These are phyloP conservation scores for Bemisia tabaci DNA, from an alignment of 1,140 invertebrate genomes.

Conservation along the genomic window DNA sequence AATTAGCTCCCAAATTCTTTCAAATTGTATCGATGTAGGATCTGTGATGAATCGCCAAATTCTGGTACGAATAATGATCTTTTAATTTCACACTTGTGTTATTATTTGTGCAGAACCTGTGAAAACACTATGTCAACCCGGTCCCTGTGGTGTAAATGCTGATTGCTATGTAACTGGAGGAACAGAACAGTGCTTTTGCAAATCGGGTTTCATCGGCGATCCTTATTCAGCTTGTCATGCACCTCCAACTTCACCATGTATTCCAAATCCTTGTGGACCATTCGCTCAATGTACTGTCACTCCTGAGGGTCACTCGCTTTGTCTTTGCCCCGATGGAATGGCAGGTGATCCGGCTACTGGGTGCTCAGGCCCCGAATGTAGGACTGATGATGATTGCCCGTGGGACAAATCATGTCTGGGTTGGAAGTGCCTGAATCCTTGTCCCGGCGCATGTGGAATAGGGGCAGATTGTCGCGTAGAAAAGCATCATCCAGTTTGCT, in stretches of 20 bases:
- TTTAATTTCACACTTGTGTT: too few species aligned
- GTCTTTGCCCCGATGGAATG: constrained; percentile 45
- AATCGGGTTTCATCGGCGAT: constrained; percentile 55
- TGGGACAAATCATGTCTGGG: constrained; percentile 43
- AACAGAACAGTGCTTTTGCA: constrained; percentile 62
- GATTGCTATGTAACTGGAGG: constrained; percentile 59
- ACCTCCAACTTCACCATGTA: constrained; percentile 39
- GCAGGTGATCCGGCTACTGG: constrained; percentile 38
- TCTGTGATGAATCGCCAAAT: too few species aligned
- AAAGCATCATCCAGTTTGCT: constrained; percentile 49
- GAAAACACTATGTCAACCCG: constrained; percentile 52
- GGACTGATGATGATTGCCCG: constrained; percentile 44
- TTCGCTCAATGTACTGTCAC: constrained; percentile 44
- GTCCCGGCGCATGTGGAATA: constrained; percentile 42
- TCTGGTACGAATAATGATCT: too few species aligned
- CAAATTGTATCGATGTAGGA: too few species aligned
- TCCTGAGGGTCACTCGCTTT: constrained; percentile 38
- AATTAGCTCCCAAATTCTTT: too few species aligned
- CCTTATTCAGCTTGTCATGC: constrained; percentile 56
- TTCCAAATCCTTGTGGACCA: constrained; percentile 47
- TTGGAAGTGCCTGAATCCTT: constrained; percentile 45
- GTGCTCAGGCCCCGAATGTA: constrained; percentile 42
- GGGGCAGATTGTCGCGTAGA: constrained; percentile 45
- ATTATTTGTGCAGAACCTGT: constrained; percentile 23
- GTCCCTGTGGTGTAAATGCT: constrained; percentile 61